A percentile compares a stretch with the other conserved stretches of the same genome.
These are phyloP conservation scores for Rhadinocentrus ornatus DNA, from an alignment of 2,797 vertebrate species.

Conservation along the genomic window DNA sequence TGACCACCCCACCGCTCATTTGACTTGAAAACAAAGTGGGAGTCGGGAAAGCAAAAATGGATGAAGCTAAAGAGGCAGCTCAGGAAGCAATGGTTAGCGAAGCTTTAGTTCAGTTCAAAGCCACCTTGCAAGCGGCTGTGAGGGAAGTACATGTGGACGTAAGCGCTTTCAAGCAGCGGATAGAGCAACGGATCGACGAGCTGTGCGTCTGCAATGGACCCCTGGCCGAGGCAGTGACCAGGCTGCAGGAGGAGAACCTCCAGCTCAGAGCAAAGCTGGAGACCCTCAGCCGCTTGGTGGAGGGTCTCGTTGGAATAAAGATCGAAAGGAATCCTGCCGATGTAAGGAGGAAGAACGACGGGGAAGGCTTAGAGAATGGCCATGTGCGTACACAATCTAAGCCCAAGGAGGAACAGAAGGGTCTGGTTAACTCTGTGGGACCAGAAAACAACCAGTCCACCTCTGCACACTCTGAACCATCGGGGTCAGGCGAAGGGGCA, in stretches of 20 bases:
- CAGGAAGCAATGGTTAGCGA: slow-evolving; percentile 75
- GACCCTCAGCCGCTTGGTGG: slow-evolving; percentile 85
- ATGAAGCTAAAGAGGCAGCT: slow-evolving; percentile 40
- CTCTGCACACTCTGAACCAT: slow-evolving; percentile 6
- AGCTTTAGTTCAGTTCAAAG: slow-evolving; percentile 84
- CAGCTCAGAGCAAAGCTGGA: slow-evolving; percentile 86
- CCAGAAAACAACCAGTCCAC: slow-evolving; percentile 20
- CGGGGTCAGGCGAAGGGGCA: slow-evolving; percentile 8
- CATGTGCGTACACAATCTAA: slow-evolving; percentile 14
- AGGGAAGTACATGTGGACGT: slow-evolving; percentile 89
- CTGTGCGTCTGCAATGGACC: slow-evolving; percentile 83
- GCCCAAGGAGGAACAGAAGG: slow-evolving; percentile 27
- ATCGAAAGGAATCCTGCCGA: slow-evolving; percentile 15
- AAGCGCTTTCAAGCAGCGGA: slow-evolving; percentile 86
- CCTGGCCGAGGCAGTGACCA: slow-evolving; percentile 82
- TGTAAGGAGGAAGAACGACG: slow-evolving; percentile 12
- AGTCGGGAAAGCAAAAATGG: slow-evolving; percentile 54
- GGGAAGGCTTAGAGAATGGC: slow-evolving; percentile 35
- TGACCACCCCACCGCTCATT: not conserved
- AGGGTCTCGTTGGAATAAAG: slow-evolving; percentile 76
- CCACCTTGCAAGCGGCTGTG: slow-evolving; percentile 84
- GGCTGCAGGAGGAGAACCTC: slow-evolving; percentile 90
- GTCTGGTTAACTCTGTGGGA: slow-evolving; percentile 6
- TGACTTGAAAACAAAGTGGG: slow-evolving; percentile 7
- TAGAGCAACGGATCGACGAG: slow-evolving; percentile 88